These are phyloP conservation scores for Pteropus alecto DNA, from an alignment of 2,113 vertebrate genomes.

Conservation along the genomic window DNA sequence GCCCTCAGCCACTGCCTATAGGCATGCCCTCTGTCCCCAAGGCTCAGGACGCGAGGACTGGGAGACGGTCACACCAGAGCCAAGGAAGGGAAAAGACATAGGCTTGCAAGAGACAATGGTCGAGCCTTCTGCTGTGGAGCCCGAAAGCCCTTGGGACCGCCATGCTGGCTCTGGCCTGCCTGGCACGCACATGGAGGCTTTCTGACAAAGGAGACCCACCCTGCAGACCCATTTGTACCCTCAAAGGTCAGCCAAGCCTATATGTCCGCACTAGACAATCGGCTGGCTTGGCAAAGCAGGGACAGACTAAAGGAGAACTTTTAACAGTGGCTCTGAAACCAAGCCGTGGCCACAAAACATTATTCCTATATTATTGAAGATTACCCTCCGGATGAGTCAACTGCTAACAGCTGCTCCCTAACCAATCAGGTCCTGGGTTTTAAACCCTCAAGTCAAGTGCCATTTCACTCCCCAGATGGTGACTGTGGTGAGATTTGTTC, in stretches of 20 bases:
- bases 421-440: not conserved
- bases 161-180: not conserved
- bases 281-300: not conserved
- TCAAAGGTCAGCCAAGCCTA: not conserved
- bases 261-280: not conserved
- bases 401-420: not conserved
- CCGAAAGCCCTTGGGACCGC: not conserved
- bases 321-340: not conserved
- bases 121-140: not conserved
- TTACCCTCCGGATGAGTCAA: not conserved
- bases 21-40: not conserved
- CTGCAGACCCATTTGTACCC: not conserved
- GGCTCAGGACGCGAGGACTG: not conserved
- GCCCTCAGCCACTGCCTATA: not conserved
- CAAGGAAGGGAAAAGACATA: not conserved
- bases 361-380: not conserved
- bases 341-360: not conserved
- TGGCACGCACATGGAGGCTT: not conserved
- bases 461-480: not conserved
- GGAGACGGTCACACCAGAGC: not conserved
- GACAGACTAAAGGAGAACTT: not conserved
- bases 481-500: not conserved
- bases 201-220: not conserved
- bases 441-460: constrained; percentile 3
- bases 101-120: not conserved